Percentiles rank a stretch among this genome's conserved stretches.
These are phyloP conservation scores for Rhyacophila brunnea DNA, from an alignment of 1,140 invertebrate genomes.

Conservation along the genomic window DNA sequence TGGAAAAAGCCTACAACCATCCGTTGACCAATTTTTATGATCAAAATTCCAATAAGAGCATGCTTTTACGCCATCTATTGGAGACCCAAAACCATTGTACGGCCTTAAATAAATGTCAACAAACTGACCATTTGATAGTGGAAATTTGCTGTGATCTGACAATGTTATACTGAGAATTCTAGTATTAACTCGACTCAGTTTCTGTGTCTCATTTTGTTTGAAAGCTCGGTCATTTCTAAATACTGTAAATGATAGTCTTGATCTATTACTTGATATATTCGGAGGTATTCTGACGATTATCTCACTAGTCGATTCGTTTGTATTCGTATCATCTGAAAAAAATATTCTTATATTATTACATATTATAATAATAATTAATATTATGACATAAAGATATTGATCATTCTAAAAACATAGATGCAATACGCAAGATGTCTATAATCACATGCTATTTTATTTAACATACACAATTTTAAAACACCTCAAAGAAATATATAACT, in stretches of 20 bases:
- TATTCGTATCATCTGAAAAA: background rate
- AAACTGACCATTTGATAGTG: constrained; percentile 41
- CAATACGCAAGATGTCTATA: too few species aligned
- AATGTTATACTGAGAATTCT: constrained; percentile 39
- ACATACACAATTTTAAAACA: too few species aligned
- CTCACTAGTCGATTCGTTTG: constrained; percentile 35
- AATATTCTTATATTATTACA: too few species aligned
- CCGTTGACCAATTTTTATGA: constrained; percentile 44
- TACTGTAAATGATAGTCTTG: constrained; percentile 48
- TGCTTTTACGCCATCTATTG: constrained; percentile 31
- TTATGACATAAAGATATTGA: too few species aligned
- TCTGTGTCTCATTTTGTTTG: constrained; percentile 15
- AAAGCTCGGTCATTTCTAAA: constrained; percentile 51
- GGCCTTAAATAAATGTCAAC: constrained; percentile 46
- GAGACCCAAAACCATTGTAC: constrained; percentile 48
- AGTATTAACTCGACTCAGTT: constrained; percentile 39
- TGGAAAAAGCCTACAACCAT: constrained; percentile 40
- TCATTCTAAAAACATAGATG: too few species aligned
- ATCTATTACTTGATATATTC: constrained; percentile 37
- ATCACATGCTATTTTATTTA: too few species aligned
- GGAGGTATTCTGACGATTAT: constrained; percentile 45
- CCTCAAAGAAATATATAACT: too few species aligned
- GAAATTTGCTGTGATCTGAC: constrained; percentile 42
- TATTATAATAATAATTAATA: too few species aligned
- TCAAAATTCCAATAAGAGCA: background rate